Conservation (phyloP, 2,888 invertebrate species). For the Platycheirus albimanus region DNA sequence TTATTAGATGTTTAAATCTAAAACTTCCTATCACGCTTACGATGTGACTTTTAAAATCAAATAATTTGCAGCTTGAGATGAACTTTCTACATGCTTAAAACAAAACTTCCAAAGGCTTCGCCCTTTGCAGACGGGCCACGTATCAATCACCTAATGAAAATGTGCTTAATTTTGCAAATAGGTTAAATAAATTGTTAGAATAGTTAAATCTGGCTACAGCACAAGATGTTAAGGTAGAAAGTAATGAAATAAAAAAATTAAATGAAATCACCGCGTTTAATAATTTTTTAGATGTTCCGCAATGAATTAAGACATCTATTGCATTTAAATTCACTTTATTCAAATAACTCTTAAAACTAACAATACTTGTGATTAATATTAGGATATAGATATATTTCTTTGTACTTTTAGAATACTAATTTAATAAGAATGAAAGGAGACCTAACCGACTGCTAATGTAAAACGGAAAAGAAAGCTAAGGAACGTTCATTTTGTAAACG, state of each 20-base stretch:
- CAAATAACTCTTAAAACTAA: too few relatives aligned
- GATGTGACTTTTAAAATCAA: slow-evolving; percentile 6
- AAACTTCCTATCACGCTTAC: neutral
- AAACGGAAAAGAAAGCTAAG: too few relatives aligned
- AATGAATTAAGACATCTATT: too few relatives aligned
- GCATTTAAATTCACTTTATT: too few relatives aligned
- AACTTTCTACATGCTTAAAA: neutral
- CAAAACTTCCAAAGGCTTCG: slow-evolving; percentile 9
- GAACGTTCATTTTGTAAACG: too few relatives aligned
- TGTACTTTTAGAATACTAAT: too few relatives aligned
- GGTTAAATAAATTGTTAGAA: neutral
- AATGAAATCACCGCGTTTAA: neutral
- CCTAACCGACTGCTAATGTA: too few relatives aligned
- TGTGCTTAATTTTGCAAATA: neutral
- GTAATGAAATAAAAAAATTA: neutral
- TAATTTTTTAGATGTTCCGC: too few relatives aligned
- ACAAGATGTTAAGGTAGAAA: neutral
- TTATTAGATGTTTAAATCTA: slow-evolving; percentile 4
- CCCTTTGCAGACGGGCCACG: neutral
- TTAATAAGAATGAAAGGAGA: too few relatives aligned
- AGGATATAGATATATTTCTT: too few relatives aligned
- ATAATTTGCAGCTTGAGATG: neutral
- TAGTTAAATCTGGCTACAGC: neutral
- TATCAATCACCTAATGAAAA: neutral
- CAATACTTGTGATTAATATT: too few relatives aligned